These are phyloP conservation scores for Amblyjoppa fuscipennis DNA, from an alignment of 2,888 invertebrate species.

Conservation along the genomic window DNA sequence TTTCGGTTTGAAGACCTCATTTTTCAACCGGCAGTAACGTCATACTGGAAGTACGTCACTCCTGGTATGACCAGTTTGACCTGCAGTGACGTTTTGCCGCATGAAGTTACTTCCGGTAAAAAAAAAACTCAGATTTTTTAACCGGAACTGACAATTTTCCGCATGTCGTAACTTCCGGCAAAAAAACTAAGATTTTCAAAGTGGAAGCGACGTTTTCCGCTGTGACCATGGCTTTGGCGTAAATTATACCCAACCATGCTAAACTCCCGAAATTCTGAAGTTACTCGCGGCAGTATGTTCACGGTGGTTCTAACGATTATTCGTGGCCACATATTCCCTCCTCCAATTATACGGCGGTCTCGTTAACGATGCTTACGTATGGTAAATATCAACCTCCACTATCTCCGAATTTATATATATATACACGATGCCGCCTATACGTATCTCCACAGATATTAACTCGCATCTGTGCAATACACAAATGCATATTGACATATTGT, in stretches of 20 bases:
- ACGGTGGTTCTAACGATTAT: neutral
- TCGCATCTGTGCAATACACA: neutral
- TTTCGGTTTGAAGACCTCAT: too few species aligned
- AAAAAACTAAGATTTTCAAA: neutral
- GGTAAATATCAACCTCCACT: constrained; percentile 18
- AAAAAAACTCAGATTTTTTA: too few species aligned
- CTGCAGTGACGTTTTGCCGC: too few species aligned
- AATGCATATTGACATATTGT: constrained; percentile 18
- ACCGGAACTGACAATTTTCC: neutral
- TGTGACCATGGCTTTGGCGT: neutral
- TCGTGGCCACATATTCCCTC: neutral
- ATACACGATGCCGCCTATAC: neutral
- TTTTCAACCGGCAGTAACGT: too few species aligned
- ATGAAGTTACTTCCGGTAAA: too few species aligned
- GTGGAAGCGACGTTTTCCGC: neutral
- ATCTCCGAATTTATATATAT: constrained; percentile 13
- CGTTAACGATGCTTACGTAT: constrained; percentile 35
- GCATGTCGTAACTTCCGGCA: neutral
- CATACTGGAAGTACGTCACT: too few species aligned
- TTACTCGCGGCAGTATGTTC: neutral
- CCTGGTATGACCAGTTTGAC: too few species aligned
- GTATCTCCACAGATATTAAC: neutral
- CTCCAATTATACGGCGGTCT: constrained; percentile 12
- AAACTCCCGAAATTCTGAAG: neutral
- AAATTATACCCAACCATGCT: neutral